phyloP scores from a whole-genome alignment of 2,888 invertebrate species.

The Pachycephus smyrnensis region DNA sequence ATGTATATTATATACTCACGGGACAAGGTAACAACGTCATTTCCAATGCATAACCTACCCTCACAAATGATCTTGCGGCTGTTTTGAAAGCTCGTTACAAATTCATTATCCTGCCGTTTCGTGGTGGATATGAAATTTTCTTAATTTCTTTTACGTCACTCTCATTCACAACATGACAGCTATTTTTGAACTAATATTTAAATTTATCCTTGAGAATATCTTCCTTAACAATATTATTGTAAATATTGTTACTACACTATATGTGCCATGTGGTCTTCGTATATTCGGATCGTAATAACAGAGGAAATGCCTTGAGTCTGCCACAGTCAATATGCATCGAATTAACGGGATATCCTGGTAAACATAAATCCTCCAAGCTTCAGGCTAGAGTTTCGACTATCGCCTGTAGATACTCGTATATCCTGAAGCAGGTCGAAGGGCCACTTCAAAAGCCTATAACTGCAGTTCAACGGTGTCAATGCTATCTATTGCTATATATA shows the following conservation, averaged over 20 bases:
- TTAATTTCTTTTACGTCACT: neutral
- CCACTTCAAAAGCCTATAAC: neutral
- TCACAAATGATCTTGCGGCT: neutral
- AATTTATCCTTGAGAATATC: neutral
- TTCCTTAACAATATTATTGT: neutral
- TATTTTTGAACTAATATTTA: neutral
- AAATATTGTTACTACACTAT: neutral
- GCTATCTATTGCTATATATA: neutral
- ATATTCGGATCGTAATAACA: neutral
- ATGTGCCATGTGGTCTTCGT: neutral
- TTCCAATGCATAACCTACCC: neutral
- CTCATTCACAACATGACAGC: neutral
- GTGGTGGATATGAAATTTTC: neutral
- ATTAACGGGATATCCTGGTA: neutral
- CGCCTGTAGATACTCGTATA: neutral
- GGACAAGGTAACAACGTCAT: neutral
- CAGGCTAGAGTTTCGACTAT: constrained; percentile 8
- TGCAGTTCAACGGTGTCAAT: neutral
- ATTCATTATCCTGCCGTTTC: neutral
- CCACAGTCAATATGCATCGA: neutral
- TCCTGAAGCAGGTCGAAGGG: neutral
- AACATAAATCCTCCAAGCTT: neutral
- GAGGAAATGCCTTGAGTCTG: neutral
- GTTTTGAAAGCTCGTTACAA: neutral
- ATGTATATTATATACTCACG: neutral